Evolutionary conservation across 2,888 invertebrate species (phyloP).

Genomic region (Bhutanitis thaidina): DNA sequence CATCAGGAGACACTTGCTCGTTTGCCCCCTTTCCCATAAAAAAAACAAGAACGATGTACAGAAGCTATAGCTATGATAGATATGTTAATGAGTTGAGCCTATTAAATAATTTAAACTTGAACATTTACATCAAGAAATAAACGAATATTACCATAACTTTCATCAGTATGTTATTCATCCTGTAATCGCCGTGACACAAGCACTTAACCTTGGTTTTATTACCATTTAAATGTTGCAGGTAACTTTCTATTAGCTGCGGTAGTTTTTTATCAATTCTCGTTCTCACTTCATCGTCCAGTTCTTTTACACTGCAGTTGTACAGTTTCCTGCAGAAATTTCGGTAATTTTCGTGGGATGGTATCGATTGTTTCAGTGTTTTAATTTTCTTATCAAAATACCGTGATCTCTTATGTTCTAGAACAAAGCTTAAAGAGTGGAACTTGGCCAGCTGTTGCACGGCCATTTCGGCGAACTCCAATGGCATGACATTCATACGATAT

Average conservation of each 20-base stretch:
- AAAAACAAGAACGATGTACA: too few species aligned
- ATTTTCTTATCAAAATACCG: constrained; percentile 30
- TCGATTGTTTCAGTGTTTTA: constrained; percentile 25
- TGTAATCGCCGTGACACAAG: constrained; percentile 48
- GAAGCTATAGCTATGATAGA: too few species aligned
- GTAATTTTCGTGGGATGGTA: constrained; percentile 35
- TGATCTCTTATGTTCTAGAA: constrained; percentile 28
- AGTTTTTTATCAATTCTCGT: constrained; percentile 28
- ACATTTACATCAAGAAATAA: too few species aligned
- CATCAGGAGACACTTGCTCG: too few species aligned
- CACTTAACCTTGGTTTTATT: constrained; percentile 24
- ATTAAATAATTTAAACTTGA: too few species aligned
- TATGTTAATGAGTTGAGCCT: too few species aligned
- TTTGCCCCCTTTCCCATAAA: too few species aligned
- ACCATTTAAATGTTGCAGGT: constrained; percentile 28
- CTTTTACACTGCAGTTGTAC: constrained; percentile 24
- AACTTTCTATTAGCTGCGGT: constrained; percentile 27
- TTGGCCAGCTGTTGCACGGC: constrained; percentile 34
- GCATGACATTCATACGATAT: constrained; percentile 28
- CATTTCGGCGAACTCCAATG: constrained; percentile 33
- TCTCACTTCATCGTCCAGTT: constrained; percentile 29
- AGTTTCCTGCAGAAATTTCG: constrained; percentile 30
- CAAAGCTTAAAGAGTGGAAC: constrained; percentile 36
- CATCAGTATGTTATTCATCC: constrained; percentile 49
- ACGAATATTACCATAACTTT: constrained; percentile 39